Percentiles rank a stretch among this genome's conserved stretches.
Conservation (phyloP, 1,140 invertebrate genomes). For the Saccostrea echinata region DNA sequence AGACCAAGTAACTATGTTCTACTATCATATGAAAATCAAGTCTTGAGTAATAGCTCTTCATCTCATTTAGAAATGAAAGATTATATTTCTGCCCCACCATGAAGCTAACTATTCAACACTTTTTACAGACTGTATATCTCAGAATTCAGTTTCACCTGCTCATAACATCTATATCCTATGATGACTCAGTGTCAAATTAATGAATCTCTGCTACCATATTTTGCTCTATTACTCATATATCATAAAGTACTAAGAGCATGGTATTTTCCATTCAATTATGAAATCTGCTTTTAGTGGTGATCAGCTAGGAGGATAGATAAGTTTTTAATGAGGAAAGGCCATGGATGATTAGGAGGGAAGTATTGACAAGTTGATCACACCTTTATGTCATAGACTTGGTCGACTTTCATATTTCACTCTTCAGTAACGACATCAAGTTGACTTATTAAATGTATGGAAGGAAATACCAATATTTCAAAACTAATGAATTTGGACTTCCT, state of each 20-base stretch:
- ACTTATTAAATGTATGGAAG: too few relatives aligned
- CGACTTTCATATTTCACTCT: too few relatives aligned
- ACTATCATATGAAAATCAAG: neutral
- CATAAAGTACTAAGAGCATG: neutral
- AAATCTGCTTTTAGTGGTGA: neutral
- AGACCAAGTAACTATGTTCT: conserved; percentile 15
- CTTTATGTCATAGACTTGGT: neutral
- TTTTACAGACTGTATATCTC: neutral
- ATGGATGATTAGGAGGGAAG: neutral
- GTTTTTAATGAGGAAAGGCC: neutral
- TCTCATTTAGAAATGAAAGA: neutral
- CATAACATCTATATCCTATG: neutral
- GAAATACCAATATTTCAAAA: too few relatives aligned
- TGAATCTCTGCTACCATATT: neutral
- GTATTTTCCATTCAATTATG: neutral
- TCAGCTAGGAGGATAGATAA: neutral
- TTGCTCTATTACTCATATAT: neutral
- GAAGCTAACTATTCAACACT: neutral
- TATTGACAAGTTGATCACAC: neutral
- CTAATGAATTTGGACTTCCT: too few relatives aligned
- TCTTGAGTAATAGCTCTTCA: conserved; percentile 23
- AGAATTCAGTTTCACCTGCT: too few relatives aligned
- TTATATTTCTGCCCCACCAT: neutral
- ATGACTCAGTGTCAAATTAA: neutral
- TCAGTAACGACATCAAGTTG: too few relatives aligned